Percentiles rank a stretch among this genome's conserved stretches.
These are phyloP conservation scores for Sipunculus nudus DNA, from an alignment of 2,888 invertebrate genomes.

Conservation along the genomic window DNA sequence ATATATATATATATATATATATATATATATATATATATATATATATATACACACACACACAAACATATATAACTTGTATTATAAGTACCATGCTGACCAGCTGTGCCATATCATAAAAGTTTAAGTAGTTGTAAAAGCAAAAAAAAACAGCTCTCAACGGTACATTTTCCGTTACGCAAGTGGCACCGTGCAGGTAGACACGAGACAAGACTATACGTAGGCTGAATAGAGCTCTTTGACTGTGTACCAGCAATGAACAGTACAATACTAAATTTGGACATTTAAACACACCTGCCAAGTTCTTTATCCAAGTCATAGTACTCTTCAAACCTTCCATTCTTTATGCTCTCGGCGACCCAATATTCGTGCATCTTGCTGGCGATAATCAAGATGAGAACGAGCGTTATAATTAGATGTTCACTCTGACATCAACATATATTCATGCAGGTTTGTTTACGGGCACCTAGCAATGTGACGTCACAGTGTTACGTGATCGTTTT, in stretches of 20 bases:
- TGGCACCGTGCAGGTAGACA: no score
- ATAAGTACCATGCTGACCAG: background rate
- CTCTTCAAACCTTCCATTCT: slow-evolving; percentile 52
- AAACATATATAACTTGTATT: background rate
- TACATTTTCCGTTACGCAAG: no score
- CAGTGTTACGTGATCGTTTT: background rate
- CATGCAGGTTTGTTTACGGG: slow-evolving; percentile 10
- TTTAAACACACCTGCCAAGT: slow-evolving; percentile 54
- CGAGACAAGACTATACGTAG: no score
- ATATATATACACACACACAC: background rate
- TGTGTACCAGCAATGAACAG: background rate
- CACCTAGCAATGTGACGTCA: slow-evolving; percentile 25
- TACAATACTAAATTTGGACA: background rate
- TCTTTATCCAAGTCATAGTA: slow-evolving; percentile 51
- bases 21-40: background rate
- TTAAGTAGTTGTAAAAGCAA: background rate
- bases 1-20: background rate
- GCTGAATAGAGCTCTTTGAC: background rate
- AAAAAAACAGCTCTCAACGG: no score
- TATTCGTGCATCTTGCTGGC: slow-evolving; percentile 46
- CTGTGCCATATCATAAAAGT: background rate
- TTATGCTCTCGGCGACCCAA: slow-evolving; percentile 61
- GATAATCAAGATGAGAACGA: no score
- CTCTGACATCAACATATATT: background rate
- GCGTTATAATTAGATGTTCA: no score